A percentile compares a stretch with the other conserved stretches of the same genome.
Evolutionary conservation across 2,797 vertebrate species (phyloP).

Genomic region (Liparis tanakae): DNA sequence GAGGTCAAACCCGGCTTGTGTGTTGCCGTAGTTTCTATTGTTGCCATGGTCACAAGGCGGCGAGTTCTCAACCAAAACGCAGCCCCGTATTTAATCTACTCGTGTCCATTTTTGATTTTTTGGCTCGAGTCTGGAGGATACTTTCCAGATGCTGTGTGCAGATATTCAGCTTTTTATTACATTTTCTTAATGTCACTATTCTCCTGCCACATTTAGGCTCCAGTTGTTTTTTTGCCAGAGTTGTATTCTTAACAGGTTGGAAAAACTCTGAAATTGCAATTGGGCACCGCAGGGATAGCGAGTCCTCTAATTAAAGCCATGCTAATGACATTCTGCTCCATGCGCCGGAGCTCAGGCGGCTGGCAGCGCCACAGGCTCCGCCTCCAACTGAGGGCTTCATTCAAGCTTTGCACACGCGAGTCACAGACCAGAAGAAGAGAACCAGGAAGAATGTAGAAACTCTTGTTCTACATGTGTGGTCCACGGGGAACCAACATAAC

Average conservation of each 20-base stretch:
- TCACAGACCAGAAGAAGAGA: not conserved
- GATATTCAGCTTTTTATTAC: slow-evolving; percentile 17
- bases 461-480: not conserved
- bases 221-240: slow-evolving; percentile 35
- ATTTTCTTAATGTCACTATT: slow-evolving; percentile 32
- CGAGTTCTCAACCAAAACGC: not conserved
- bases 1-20: not conserved
- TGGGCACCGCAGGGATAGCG: slow-evolving; percentile 40
- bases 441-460: slow-evolving; percentile 1
- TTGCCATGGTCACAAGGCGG: not conserved
- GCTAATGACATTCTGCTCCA: slow-evolving; percentile 60
- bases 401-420: slow-evolving; percentile 29
- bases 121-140: slow-evolving; percentile 10
- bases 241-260: slow-evolving; percentile 62
- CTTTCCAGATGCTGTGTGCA: slow-evolving; percentile 13
- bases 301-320: slow-evolving; percentile 61
- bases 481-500: not conserved
- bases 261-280: slow-evolving; percentile 58
- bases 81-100: not conserved
- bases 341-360: slow-evolving; percentile 39
- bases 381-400: slow-evolving; percentile 49
- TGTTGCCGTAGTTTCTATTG: not conserved
- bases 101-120: not conserved
- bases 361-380: slow-evolving; percentile 43
- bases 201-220: slow-evolving; percentile 42